These are phyloP conservation scores for Synanthedon vespiformis DNA, from an alignment of 2,888 invertebrate species.

Conservation along the genomic window DNA sequence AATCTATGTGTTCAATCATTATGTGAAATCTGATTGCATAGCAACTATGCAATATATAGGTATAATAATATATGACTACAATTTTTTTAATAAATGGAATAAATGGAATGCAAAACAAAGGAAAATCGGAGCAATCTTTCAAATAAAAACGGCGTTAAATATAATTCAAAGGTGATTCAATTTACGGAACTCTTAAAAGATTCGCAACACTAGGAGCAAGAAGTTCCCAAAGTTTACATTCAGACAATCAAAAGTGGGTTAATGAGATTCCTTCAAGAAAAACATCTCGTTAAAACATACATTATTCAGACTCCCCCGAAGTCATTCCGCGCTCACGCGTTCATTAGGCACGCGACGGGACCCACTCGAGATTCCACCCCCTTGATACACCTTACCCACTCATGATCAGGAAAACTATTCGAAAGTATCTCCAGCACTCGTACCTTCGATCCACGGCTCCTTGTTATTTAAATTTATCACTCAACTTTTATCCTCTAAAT, in stretches of 20 bases:
- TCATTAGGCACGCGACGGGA: conserved; percentile 56
- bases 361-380: conserved; percentile 54
- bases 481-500: conserved; percentile 69
- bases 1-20: too few species aligned
- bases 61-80: too few species aligned
- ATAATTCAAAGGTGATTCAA: conserved; percentile 43
- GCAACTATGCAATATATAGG: too few species aligned
- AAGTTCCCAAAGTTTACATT: conserved; percentile 63
- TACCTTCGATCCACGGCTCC: conserved; percentile 30
- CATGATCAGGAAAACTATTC: conserved; percentile 62
- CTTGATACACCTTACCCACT: conserved; percentile 47
- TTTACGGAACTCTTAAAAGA: conserved; percentile 52
- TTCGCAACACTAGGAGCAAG: conserved; percentile 49
- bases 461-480: conserved; percentile 70
- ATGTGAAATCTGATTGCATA: too few species aligned
- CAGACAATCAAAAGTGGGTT: conserved; percentile 67
- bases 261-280: conserved; percentile 69
- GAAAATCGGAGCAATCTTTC: background rate
- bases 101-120: background rate
- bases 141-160: conserved; percentile 2
- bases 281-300: conserved; percentile 70
- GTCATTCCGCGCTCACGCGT: conserved; percentile 68
- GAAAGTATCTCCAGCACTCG: conserved; percentile 55
- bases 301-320: conserved; percentile 67
- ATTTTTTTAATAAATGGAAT: too few species aligned